Conservation (phyloP, 1,140 invertebrate genomes). For the Plodia interpunctella region DNA sequence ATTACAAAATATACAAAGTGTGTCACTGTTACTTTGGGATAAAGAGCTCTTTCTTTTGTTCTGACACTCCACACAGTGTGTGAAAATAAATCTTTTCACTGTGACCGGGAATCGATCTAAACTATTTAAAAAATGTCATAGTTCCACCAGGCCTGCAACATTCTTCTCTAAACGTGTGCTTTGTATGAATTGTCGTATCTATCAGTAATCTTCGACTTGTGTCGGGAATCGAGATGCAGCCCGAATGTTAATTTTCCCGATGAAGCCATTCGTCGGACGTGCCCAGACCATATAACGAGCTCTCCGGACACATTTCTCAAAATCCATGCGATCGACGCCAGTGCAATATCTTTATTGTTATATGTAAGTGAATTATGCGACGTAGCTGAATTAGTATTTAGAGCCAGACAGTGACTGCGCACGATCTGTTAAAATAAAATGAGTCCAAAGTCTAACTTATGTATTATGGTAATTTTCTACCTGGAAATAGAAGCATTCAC, state of each 20-base stretch:
- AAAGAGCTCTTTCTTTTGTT: too few species aligned
- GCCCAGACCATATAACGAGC: constrained; percentile 45
- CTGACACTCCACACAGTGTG: too few species aligned
- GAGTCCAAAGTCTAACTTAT: neutral
- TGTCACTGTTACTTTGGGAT: too few species aligned
- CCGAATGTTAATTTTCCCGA: constrained; percentile 69
- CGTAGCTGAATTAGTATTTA: constrained; percentile 23
- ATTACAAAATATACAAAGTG: too few species aligned
- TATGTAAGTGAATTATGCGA: constrained; percentile 48
- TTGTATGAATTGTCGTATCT: neutral
- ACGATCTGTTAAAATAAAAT: constrained; percentile 8
- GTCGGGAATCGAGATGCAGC: constrained; percentile 39
- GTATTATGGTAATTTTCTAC: too few species aligned
- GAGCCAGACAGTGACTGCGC: constrained; percentile 20
- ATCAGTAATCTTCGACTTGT: constrained; percentile 17
- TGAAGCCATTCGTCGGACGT: constrained; percentile 64
- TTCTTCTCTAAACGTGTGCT: neutral
- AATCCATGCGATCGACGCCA: constrained; percentile 45
- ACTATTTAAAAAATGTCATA: too few species aligned
- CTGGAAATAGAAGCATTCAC: too few species aligned
- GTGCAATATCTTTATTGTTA: constrained; percentile 49
- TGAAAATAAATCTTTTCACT: too few species aligned
- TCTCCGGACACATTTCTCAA: constrained; percentile 47
- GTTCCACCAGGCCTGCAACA: too few species aligned
- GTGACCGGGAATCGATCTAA: too few species aligned